Evolutionary conservation across 2,797 vertebrate species (phyloP).

Genomic region (Taenioides sp.): DNA sequence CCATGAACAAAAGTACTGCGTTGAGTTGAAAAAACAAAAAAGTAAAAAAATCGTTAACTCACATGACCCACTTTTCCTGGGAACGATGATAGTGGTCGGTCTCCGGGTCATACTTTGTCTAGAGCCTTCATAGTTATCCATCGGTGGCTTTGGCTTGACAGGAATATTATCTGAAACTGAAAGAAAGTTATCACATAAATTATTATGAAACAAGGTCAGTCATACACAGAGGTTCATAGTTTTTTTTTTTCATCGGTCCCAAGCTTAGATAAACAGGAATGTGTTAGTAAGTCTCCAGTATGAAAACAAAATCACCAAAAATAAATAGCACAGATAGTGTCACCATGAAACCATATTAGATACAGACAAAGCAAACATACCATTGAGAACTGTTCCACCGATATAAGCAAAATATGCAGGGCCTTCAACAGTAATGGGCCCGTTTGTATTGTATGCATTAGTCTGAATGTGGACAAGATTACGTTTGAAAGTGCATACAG

Average conservation of each 20-base stretch:
- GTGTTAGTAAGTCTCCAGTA: not conserved
- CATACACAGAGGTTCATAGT: constrained; percentile 1
- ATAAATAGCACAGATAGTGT: not conserved
- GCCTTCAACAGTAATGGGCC: no score
- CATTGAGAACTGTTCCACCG: not conserved
- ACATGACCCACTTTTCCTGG: constrained; percentile 79
- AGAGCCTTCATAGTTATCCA: constrained; percentile 44
- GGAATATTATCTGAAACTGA: constrained; percentile 58
- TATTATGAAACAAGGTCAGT: not conserved
- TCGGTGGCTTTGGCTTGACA: constrained; percentile 69
- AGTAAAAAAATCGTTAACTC: constrained; percentile 33
- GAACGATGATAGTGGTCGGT: constrained; percentile 93
- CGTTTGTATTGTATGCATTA: no score
- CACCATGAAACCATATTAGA: not conserved
- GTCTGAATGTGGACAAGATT: no score
- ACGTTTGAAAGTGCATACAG: no score
- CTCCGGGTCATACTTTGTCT: constrained; percentile 72
- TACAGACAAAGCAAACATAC: not conserved
- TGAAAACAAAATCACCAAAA: not conserved
- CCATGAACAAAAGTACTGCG: not conserved
- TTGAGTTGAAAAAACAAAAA: not conserved
- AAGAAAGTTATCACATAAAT: not conserved
- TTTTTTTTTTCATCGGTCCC: not conserved
- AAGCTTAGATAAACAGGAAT: not conserved
- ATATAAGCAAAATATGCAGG: constrained; percentile 4